These are phyloP conservation scores for Anoplolepis gracilipes DNA, from an alignment of 1,140 invertebrate genomes.

Conservation along the genomic window DNA sequence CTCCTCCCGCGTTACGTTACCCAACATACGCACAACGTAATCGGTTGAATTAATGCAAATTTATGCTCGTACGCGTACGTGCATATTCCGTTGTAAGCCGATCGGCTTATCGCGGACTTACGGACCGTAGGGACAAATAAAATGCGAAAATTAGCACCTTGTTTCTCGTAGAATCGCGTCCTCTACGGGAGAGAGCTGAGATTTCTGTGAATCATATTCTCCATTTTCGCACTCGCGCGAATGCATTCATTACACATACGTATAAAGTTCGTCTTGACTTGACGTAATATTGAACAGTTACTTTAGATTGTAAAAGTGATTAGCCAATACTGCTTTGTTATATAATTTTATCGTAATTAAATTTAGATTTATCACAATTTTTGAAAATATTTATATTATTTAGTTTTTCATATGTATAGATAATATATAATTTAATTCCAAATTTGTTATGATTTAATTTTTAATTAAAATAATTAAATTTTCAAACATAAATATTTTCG, in stretches of 20 bases:
- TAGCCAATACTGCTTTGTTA: neutral
- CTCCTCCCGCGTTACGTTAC: neutral
- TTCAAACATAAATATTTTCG: no score
- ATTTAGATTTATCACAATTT: no score
- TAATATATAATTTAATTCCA: no score
- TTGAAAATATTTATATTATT: no score
- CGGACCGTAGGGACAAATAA: slow-evolving; percentile 55
- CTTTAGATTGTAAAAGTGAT: slow-evolving; percentile 1
- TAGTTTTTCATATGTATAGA: no score
- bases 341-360: no score
- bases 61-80: slow-evolving; percentile 41
- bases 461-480: no score
- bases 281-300: neutral
- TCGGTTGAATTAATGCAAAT: slow-evolving; percentile 59
- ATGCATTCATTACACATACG: neutral
- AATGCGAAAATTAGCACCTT: slow-evolving; percentile 65
- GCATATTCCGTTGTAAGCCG: slow-evolving; percentile 48
- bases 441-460: no score
- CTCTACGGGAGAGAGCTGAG: neutral
- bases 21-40: slow-evolving; percentile 17
- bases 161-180: neutral
- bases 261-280: neutral
- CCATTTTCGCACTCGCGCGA: neutral
- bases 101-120: slow-evolving; percentile 65
- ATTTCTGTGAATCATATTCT: slow-evolving; percentile 59